A percentile compares a stretch with the other conserved stretches of the same genome.
Evolutionary conservation across 2,113 vertebrate species (phyloP).

Genomic region (Pteronura brasiliensis): DNA sequence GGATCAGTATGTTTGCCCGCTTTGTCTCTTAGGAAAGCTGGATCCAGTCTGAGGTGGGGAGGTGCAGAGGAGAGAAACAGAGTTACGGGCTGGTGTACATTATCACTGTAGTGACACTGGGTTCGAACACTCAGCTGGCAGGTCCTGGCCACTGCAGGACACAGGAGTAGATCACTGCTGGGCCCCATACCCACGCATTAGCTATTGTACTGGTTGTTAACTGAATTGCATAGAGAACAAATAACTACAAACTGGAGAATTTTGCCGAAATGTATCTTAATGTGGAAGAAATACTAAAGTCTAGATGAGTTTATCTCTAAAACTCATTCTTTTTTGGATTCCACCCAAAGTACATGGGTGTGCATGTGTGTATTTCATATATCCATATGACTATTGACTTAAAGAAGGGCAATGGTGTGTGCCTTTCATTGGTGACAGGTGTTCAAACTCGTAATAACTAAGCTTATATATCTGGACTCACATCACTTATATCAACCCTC

Average conservation of each 20-base stretch:
- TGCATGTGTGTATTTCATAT: neutral
- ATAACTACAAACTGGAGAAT: neutral
- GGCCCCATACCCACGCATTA: neutral
- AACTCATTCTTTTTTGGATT: neutral
- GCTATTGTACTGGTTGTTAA: neutral
- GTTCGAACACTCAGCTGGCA: neutral
- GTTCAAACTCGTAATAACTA: neutral
- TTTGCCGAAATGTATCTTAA: neutral
- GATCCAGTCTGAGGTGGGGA: no score
- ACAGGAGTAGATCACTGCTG: neutral
- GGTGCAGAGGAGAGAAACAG: neutral
- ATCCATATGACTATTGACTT: neutral
- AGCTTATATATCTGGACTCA: neutral
- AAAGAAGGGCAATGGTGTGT: neutral
- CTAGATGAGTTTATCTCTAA: neutral
- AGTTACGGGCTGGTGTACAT: neutral
- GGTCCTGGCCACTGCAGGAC: neutral
- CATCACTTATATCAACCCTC: neutral
- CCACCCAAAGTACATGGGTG: neutral
- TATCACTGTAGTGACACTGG: neutral
- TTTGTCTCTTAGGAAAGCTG: neutral
- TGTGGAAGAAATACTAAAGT: neutral
- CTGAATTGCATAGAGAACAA: neutral
- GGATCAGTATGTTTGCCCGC: neutral
- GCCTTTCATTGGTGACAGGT: neutral